These are phyloP conservation scores for Dromius quadrimaculatus DNA, from an alignment of 2,888 invertebrate genomes.

Conservation along the genomic window DNA sequence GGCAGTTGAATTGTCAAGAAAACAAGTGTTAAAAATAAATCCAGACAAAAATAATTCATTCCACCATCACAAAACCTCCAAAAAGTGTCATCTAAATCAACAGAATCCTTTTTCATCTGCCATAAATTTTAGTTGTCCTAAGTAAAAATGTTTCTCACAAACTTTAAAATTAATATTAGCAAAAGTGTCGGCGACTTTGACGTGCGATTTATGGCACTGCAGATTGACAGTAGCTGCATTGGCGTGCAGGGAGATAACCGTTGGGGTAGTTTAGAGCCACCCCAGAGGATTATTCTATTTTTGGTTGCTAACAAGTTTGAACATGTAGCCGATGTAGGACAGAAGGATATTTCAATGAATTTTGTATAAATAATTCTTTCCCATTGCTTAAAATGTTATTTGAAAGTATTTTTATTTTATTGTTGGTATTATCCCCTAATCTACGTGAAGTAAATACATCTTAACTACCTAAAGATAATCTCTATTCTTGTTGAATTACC, in stretches of 20 bases:
- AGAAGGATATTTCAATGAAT: too few species aligned
- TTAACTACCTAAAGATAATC: not conserved
- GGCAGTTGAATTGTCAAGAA: too few species aligned
- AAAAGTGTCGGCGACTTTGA: constrained; percentile 55
- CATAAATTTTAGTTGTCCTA: not conserved
- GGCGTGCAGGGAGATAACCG: constrained; percentile 56
- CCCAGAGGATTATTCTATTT: constrained; percentile 58
- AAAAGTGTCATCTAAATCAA: constrained; percentile 24
- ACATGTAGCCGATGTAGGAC: too few species aligned
- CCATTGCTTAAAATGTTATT: too few species aligned
- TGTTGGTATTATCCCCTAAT: constrained; percentile 1
- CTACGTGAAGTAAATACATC: not conserved
- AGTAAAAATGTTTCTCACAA: constrained; percentile 12
- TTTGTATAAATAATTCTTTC: too few species aligned
- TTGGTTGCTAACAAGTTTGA: constrained; percentile 58
- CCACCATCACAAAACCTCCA: too few species aligned
- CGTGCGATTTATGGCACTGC: constrained; percentile 59
- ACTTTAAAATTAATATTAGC: constrained; percentile 25
- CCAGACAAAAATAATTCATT: constrained; percentile 4
- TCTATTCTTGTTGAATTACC: not conserved
- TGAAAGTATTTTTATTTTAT: too few species aligned
- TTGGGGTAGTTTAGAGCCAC: constrained; percentile 56
- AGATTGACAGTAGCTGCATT: constrained; percentile 58
- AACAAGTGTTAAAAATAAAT: too few species aligned
- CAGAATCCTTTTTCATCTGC: constrained; percentile 3